Evolutionary conservation across 2,113 vertebrate genomes (phyloP), one percentile per base, ranked within the genome.

Genomic region (Rhodinocichla rosea): DNA sequence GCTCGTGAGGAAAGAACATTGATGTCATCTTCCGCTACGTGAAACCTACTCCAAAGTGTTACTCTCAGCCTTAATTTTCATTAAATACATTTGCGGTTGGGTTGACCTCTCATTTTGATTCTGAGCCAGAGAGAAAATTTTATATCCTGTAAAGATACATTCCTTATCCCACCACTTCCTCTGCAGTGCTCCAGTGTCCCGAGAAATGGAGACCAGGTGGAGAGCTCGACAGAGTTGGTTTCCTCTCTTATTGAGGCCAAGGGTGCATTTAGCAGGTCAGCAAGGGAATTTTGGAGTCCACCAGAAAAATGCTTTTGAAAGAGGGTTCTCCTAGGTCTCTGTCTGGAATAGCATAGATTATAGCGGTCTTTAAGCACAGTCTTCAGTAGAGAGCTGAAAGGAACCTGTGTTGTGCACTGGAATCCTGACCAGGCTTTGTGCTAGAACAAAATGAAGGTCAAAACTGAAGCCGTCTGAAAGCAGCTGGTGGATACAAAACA

Each of bases 61-160:
- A 63, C 39, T 63, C 35, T 85, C 78, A 82, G 69, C 68, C 77
- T 81, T 91, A 92, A 87, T 78, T 94, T 94, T 89, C 35, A 32
- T 91, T 83, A 91, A 74, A 59, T 91, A 49, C 16, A 2, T 92
- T 59, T 92, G 89, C 0, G 4, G 69, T 84, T 67, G 52, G 24
- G 11, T 82, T 94, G 95, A 96, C 93, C 92, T 91, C 90, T 92
- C 74, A 35, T 20, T 94, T 69, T 94, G 93, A 64, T 69, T 95
- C 77, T 74, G 59, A 95, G 89, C 89, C 93, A 95, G 91, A 47
- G 64, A 53, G 69, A 78, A 92, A 84, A 73, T 81, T 87, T 75
- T 73, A 33, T 95, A 78, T 91, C 64, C 80, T 94, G 63, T 83
- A 69, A 86, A 57, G 93, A 89, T 77, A 45, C 71, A 60, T 88